Base-by-base conservation (phyloP, 2,888 invertebrate genomes). In the Digitonthophagus gazella region DNA sequence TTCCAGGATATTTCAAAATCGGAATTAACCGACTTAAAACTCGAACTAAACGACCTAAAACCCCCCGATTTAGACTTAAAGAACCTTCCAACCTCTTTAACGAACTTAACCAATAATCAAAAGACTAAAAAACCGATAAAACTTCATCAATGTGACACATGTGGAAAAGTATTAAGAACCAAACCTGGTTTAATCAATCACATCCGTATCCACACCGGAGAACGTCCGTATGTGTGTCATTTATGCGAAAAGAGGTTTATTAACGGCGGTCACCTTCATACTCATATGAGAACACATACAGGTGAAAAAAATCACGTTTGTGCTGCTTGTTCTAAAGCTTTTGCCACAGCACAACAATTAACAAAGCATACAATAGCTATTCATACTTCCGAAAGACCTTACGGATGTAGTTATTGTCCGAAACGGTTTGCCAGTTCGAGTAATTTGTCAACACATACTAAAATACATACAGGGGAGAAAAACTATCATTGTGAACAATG, bases 261-360 rank as follows among this genome's bases (percentile, higher is more conserved):
- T 19, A 83, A 83, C 68, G 83, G 83, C 1, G 83, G 83, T 0
- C 83, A 83, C 73, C 74, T 83, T 44, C 82, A 83, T 70, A 83
- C 83, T 0, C 83, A 83, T 70, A 83, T 83, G 83, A 74, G 82
- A 68, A 83, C 82, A 2, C 83, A 83, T 72, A 83, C 83, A 0
- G 83, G 83, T 2, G 83, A 83, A 69, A 83, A 83, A 71, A 83
- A 83, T 70, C 83, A 83, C 71, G 74, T 82, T n/a, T 83, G 83
- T 74, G 78, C 80, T 1, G 80, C 80, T 6, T 83, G 83, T 69
- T 79, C 73, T 65, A 83, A 83, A 75, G 82, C 82, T 2, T 83
- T 83, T 74, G 81, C 83, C 0, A 83, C 83, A 2, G 81, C 83
- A 0, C 83, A 83, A 72, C 83, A 83, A 71, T 72, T 83, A 58